Evolutionary conservation across 2,113 vertebrate species (phyloP).

Genomic region (Picathartes gymnocephalus): DNA sequence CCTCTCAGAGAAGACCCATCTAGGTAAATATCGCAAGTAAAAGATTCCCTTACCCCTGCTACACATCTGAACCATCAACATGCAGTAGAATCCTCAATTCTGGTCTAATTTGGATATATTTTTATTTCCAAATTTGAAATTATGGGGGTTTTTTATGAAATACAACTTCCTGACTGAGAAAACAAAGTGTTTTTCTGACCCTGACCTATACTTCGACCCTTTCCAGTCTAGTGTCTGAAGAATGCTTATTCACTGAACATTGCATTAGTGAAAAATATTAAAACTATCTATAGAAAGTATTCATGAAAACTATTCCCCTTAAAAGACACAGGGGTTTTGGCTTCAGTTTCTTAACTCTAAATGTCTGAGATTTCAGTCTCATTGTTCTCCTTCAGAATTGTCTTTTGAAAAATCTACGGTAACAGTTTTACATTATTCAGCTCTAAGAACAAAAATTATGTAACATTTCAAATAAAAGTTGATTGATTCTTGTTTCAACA

Average conservation of each 20-base stretch:
- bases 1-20: background rate
- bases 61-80: background rate
- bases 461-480: background rate
- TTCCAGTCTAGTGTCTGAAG: background rate
- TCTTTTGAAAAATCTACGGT: background rate
- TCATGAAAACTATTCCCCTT: background rate
- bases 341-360: background rate
- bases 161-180: background rate
- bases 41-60: background rate
- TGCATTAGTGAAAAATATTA: background rate
- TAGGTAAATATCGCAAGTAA: background rate
- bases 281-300: background rate
- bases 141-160: background rate
- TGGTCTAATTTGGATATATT: background rate
- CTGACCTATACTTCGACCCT: background rate
- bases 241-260: background rate
- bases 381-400: background rate
- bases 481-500: background rate
- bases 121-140: background rate
- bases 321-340: background rate
- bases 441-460: background rate
- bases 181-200: background rate
- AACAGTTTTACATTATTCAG: background rate
- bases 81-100: background rate
- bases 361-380: background rate